Percentiles rank a stretch among this genome's conserved stretches.
These are phyloP conservation scores for Porites divaricata DNA, from an alignment of 92 coral and sea anemone species.

Conservation along the genomic window DNA sequence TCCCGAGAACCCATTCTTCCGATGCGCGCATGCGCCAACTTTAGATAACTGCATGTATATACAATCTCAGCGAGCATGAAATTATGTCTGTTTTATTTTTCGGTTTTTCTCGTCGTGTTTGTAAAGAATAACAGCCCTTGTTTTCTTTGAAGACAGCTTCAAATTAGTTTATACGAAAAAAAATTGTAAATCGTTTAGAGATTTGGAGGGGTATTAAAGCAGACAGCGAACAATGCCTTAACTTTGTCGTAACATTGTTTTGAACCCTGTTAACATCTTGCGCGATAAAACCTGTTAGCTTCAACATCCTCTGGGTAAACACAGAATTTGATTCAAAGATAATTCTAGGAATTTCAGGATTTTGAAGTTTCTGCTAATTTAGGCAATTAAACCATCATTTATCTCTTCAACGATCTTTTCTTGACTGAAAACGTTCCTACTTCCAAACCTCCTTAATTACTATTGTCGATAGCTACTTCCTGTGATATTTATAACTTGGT, in stretches of 20 bases:
- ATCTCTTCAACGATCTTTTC: neutral
- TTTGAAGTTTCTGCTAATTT: neutral
- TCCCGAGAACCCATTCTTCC: too few species aligned
- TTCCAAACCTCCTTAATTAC: too few species aligned
- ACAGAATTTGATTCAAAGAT: neutral
- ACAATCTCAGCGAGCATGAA: neutral
- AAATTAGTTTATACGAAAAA: neutral
- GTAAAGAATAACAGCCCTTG: neutral
- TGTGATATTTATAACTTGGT: too few species aligned
- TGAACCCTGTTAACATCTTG: neutral
- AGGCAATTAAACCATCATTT: neutral
- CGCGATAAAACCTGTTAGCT: neutral
- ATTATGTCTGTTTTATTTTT: neutral
- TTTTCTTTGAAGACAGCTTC: neutral
- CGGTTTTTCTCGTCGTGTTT: neutral
- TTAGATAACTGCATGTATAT: too few species aligned
- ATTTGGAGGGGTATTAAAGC: neutral
- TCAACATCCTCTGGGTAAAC: neutral
- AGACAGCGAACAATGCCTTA: neutral
- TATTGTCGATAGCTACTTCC: too few species aligned
- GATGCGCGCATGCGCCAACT: too few species aligned
- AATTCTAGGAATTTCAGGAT: neutral
- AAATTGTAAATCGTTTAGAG: neutral
- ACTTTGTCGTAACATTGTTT: too few species aligned
- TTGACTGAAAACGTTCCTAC: too few species aligned